These are phyloP conservation scores for Drosophila imparisetae DNA, from an alignment of 2,888 invertebrate species.

Conservation along the genomic window DNA sequence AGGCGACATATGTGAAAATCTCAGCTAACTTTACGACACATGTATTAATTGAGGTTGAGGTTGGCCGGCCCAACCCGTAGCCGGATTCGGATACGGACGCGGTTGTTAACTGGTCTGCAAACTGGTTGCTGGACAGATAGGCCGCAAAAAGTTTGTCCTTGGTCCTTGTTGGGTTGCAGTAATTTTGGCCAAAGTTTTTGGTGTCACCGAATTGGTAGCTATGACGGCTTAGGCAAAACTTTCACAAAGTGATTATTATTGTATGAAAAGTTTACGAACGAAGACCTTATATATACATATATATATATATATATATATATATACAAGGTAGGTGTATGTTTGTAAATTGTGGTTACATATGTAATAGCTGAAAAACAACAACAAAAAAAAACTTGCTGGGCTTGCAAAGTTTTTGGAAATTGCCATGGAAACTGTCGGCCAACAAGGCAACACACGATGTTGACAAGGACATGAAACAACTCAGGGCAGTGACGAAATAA, in stretches of 20 bases:
- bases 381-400: conserved; percentile 39
- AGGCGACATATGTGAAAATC: conserved; percentile 42
- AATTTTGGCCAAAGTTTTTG: conserved; percentile 59
- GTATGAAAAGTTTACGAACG: conserved; percentile 69
- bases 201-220: conserved; percentile 76
- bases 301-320: background rate
- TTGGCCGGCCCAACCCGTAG: background rate
- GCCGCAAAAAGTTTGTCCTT: conserved; percentile 62
- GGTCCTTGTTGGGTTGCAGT: conserved; percentile 33
- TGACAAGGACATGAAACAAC: conserved; percentile 43
- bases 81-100: background rate
- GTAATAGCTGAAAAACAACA: conserved; percentile 41
- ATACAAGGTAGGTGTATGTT: conserved; percentile 8
- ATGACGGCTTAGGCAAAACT: conserved; percentile 73
- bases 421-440: conserved; percentile 65
- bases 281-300: background rate
- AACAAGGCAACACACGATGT: conserved; percentile 43
- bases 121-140: conserved; percentile 54
- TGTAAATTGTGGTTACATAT: conserved; percentile 46
- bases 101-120: conserved; percentile 43
- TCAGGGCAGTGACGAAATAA: conserved; percentile 50
- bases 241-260: conserved; percentile 78
- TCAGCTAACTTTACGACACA: conserved; percentile 44
- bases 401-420: conserved; percentile 35
- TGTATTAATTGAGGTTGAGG: conserved; percentile 64